phyloP scores from a whole-genome alignment of 2,888 invertebrate species.

The Chymomyza caudatula region DNA sequence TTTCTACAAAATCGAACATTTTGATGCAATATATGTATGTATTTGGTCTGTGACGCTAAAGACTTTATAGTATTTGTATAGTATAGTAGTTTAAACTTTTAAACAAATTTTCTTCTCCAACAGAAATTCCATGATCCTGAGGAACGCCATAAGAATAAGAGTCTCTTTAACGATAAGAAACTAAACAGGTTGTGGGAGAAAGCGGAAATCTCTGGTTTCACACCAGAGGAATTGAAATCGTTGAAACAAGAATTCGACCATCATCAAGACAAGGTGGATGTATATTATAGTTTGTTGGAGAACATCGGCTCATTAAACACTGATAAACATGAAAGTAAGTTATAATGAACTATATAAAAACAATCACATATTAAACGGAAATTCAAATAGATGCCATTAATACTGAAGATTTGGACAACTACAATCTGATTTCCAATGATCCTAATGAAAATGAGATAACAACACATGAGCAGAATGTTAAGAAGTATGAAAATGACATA shows the following conservation, averaged over 20 bases:
- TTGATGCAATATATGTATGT: too few species aligned
- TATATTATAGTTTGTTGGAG: constrained; percentile 89
- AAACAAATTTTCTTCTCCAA: constrained; percentile 16
- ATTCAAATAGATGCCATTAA: constrained; percentile 83
- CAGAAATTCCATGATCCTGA: constrained; percentile 75
- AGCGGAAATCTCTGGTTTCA: constrained; percentile 92
- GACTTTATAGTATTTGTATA: too few species aligned
- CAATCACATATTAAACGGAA: background rate
- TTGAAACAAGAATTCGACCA: constrained; percentile 93
- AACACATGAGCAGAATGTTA: constrained; percentile 77
- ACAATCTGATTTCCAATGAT: constrained; percentile 84
- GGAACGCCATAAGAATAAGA: constrained; percentile 85
- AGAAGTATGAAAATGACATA: constrained; percentile 83
- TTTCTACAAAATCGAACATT: too few species aligned
- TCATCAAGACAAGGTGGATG: constrained; percentile 94
- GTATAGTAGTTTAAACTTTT: background rate
- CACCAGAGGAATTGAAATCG: constrained; percentile 87
- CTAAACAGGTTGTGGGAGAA: constrained; percentile 93
- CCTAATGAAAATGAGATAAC: constrained; percentile 79
- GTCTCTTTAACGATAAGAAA: constrained; percentile 93
- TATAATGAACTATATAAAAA: background rate
- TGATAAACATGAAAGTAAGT: constrained; percentile 84
- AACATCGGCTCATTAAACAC: constrained; percentile 81
- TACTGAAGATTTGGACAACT: constrained; percentile 85
- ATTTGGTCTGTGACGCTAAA: too few species aligned